Evolutionary conservation across 2,113 vertebrate species (phyloP).

Genomic region (Nothocercus nigrocapillus): DNA sequence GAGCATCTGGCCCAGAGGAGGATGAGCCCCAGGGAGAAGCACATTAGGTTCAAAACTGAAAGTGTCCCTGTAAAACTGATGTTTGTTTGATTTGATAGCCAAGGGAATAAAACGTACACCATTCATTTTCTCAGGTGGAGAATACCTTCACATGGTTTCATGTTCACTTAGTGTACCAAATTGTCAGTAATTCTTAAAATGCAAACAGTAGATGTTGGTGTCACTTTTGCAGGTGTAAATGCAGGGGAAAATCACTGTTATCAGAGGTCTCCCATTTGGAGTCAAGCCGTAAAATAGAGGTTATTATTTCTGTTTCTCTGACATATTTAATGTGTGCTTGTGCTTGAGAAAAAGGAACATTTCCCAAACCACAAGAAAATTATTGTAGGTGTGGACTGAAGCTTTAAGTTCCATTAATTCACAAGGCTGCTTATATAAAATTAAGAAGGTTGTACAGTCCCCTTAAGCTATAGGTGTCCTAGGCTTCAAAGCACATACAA

Average conservation of each 20-base stretch:
- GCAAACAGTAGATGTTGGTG: rapidly evolving
- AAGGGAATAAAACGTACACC: not conserved
- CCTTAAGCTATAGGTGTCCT: conserved; percentile 3
- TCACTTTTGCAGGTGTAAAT: not conserved
- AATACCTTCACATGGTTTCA: not conserved
- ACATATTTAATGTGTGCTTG: not conserved
- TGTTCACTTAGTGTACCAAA: not conserved
- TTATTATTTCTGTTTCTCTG: not conserved
- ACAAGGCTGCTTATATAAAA: not conserved
- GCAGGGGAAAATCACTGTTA: not conserved
- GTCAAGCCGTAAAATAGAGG: rapidly evolving
- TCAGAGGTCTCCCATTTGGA: not conserved
- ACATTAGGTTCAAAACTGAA: not conserved
- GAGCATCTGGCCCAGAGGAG: rapidly evolving
- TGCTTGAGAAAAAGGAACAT: not conserved
- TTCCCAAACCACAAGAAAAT: not conserved
- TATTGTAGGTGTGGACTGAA: not conserved
- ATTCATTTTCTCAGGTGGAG: not conserved
- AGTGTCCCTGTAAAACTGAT: not conserved
- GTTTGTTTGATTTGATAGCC: not conserved
- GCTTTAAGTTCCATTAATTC: not conserved
- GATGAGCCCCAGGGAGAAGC: not conserved
- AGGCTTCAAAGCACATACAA: conserved; percentile 5
- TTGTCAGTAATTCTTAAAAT: not conserved
- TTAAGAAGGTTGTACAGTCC: not conserved